Evolutionary conservation across 2,113 vertebrate genomes (phyloP), one percentile per base, ranked within the genome.

Genomic region (Corythoichthys intestinalis): DNA sequence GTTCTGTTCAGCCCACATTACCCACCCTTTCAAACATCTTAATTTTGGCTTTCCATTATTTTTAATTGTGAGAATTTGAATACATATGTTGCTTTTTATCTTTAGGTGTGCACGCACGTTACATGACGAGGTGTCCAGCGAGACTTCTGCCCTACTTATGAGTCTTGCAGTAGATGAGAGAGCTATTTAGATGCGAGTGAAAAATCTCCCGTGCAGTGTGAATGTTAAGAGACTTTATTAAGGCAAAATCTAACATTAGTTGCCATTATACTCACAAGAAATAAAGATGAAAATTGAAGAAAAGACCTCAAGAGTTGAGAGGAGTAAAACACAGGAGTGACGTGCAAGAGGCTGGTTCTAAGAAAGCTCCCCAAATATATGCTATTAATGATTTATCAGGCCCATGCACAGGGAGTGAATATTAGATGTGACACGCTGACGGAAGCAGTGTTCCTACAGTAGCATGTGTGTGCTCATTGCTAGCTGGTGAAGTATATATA

Each of bases 291-390:
- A 38, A 7, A 3, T 4, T 20, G 56, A 37, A 35, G 64, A 54
- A 38, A 8, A 62, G 41, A 7, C 34, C 7, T 47, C 13, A 52
- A 64, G 63, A 20, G 67, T 35, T 37, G 41, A 13, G 58, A 75
- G 74, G 67, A 60, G 72, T 38, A 69, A 66, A 17, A 4, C 72
- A 74, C 59, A 11, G 59, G 82, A 81, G 79, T 85, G 81, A 88
- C 74, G 70, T 82, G 75, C 65, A 3, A 81, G 77, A 68, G 64
- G 67, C 53, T 62, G 72, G 78, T 80, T 89, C 77, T 74, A 67
- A 85, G 84, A 88, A 86, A 85, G 86, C 84, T 86, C 85, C 82
- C 87, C 85, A 90, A 88, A 89, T 86, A 86, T 81, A 87, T 9
- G 28, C 73, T 48, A 66, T 89, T 77, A 84, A 89, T 87, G 77